Evolutionary conservation across 2,797 vertebrate species (phyloP), one percentile per base, ranked within the genome.

Genomic region (Bothrops alternatus): DNA sequence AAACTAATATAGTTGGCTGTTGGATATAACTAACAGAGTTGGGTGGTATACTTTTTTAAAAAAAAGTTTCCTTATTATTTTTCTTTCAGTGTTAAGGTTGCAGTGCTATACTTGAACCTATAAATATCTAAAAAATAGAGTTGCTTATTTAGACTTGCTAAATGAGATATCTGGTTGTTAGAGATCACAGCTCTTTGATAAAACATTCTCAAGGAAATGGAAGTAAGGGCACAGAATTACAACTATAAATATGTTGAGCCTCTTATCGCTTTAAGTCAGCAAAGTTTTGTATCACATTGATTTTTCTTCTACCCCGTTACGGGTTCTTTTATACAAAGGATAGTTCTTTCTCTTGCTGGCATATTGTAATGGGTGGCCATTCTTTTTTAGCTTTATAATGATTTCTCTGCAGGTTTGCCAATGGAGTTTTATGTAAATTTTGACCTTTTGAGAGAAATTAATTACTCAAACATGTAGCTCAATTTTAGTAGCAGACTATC

Each of bases 401-500:
- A 88, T 53, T 90, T 86, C 87, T 89, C 56, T 89, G 8, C 78
- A 73, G 93, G 92, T 93, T 91, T 95, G 93, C 94, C 94, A 94
- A 95, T 82, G 94, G 53, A 89, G 5, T 92, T 60, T 90, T 58
- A 86, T 92, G 90, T 57, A 93, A 94, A 94, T 96, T 86, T 94
- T 93, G 93, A 11, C 93, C 94, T 95, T 91, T 96, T 95, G 87
- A 93, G 89, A 73, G 93, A 95, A 73, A 95, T 95, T 90, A 95
- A 93, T 95, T 94, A 95, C 92, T 94, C 95, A 94, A 93, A 93
- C 95, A 90, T 61, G 91, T 92, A 86, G 93, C 88, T 58, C 94
- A 58, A 4, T 42, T 94, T 96, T 93, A 92, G 6, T 92, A 95
- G 93, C 69, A 88, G 86, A 91, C 94, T 94, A 93, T 94, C 65